These are phyloP conservation scores for Pygathrix nemaeus DNA, from an alignment of 2,113 vertebrate species.

Conservation along the genomic window DNA sequence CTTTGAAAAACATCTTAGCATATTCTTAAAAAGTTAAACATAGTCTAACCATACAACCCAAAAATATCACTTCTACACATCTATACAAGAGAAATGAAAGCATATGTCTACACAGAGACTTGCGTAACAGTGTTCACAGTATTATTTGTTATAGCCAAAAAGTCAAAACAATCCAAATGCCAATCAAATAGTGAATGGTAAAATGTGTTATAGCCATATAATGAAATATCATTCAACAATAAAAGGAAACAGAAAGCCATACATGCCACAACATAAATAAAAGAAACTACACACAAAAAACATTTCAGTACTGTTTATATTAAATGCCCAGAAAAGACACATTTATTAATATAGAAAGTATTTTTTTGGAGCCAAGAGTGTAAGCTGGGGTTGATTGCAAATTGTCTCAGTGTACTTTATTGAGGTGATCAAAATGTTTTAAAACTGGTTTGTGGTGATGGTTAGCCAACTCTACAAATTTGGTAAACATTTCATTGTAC, in stretches of 20 bases:
- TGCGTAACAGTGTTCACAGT: background rate
- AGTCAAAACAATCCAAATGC: background rate
- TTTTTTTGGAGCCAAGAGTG: background rate
- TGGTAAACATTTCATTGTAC: background rate
- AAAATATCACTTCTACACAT: background rate
- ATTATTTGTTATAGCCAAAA: background rate
- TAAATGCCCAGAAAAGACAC: background rate
- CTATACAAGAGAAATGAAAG: background rate
- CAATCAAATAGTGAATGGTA: background rate
- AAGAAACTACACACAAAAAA: background rate
- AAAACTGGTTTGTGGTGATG: background rate
- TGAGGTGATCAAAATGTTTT: background rate
- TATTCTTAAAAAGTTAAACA: background rate
- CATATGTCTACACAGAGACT: rapidly evolving
- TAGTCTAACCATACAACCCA: background rate
- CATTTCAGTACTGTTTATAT: background rate
- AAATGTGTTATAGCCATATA: background rate
- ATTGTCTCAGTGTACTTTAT: background rate
- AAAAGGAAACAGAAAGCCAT: background rate
- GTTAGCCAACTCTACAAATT: background rate
- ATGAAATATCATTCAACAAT: background rate
- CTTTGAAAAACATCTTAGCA: background rate
- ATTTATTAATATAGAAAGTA: background rate
- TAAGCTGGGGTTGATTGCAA: background rate
- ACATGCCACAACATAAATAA: background rate